phyloP scores from a whole-genome alignment of 2,113 vertebrate species.

The Triplophysa siluroides region DNA sequence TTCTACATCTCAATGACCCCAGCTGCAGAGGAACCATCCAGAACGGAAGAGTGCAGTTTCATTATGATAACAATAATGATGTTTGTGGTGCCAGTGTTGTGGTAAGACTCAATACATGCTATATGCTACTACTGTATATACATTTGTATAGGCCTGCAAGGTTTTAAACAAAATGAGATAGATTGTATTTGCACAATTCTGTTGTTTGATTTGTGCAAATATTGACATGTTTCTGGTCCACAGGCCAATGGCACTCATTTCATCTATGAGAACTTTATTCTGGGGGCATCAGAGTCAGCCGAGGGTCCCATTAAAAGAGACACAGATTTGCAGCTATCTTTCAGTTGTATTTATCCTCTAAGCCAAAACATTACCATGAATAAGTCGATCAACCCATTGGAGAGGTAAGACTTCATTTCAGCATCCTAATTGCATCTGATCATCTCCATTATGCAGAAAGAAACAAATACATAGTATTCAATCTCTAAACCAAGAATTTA shows the following conservation, averaged over 20 bases:
- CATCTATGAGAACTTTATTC: slow-evolving; percentile 39
- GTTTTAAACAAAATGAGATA: too few relatives aligned
- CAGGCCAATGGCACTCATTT: slow-evolving; percentile 47
- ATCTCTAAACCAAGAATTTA: too few relatives aligned
- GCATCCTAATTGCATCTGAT: background rate
- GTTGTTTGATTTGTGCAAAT: background rate
- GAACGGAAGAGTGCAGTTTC: slow-evolving; percentile 63
- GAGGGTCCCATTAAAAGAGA: slow-evolving; percentile 4
- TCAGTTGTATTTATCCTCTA: slow-evolving; percentile 40
- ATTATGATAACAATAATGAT: slow-evolving; percentile 59
- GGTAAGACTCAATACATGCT: slow-evolving; percentile 50
- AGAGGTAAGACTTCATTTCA: background rate
- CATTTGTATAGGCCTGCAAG: too few relatives aligned
- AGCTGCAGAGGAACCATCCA: slow-evolving; percentile 60
- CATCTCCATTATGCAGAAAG: background rate
- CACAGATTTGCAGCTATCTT: slow-evolving; percentile 17
- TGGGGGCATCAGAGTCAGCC: background rate
- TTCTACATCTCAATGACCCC: slow-evolving; percentile 65
- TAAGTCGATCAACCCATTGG: slow-evolving; percentile 24
- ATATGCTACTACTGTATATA: too few relatives aligned
- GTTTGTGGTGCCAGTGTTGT: slow-evolving; percentile 66
- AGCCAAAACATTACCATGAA: slow-evolving; percentile 28
- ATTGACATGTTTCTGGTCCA: background rate
- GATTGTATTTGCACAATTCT: too few relatives aligned
- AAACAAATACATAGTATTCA: background rate